Conservation (phyloP, 2,888 invertebrate genomes). For the Microplitis deprimator region DNA sequence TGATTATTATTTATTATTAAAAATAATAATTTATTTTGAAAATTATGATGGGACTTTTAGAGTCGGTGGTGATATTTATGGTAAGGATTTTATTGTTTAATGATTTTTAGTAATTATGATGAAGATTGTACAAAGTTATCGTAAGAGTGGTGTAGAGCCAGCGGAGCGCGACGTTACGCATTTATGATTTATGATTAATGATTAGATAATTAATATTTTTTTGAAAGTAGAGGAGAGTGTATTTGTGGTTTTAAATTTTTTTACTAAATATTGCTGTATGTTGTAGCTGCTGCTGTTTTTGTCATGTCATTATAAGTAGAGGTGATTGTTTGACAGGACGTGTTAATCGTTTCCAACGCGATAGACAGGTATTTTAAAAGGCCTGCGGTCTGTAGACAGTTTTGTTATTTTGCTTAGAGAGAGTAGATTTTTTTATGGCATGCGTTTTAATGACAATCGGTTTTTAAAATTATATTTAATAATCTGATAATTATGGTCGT, state of each 20-base stretch:
- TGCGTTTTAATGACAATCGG: background rate
- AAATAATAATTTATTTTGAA: background rate
- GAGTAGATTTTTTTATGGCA: background rate
- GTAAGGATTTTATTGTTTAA: slow-evolving; percentile 9
- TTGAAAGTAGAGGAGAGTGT: background rate
- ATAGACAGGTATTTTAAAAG: background rate
- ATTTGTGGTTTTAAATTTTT: background rate
- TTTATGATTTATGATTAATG: background rate
- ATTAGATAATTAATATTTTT: background rate
- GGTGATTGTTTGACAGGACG: background rate
- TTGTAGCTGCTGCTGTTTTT: background rate
- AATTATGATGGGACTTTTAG: background rate
- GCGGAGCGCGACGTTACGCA: background rate
- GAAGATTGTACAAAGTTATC: background rate
- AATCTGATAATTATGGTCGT: background rate
- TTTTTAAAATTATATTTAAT: background rate
- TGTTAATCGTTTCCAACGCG: background rate
- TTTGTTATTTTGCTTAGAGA: background rate
- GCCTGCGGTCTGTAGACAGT: background rate
- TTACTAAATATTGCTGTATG: background rate
- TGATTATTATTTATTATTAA: background rate
- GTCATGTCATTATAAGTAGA: background rate
- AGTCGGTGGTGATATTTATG: background rate
- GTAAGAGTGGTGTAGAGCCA: background rate
- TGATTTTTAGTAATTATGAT: slow-evolving; percentile 10